A percentile compares a stretch with the other conserved stretches of the same genome.
phyloP scores from a whole-genome alignment of 2,797 vertebrate species.

The Phrynocephalus vlangalii region DNA sequence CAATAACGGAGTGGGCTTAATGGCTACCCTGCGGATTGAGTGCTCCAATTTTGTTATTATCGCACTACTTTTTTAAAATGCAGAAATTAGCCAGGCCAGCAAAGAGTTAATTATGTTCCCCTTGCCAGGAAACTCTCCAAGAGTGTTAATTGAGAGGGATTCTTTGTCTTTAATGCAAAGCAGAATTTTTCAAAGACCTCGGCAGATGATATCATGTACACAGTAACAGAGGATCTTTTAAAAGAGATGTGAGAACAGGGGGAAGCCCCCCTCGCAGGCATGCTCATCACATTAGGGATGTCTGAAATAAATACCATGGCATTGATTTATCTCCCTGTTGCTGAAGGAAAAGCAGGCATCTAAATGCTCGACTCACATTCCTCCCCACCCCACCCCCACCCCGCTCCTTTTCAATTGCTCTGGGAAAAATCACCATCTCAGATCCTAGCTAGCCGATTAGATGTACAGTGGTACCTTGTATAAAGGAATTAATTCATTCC shows the following conservation, averaged over 20 bases:
- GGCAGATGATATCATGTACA: conserved; percentile 70
- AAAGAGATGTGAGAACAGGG: not conserved
- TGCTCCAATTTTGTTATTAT: conserved; percentile 78
- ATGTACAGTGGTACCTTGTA: too few species aligned
- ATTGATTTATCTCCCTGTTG: not conserved
- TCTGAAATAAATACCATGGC: conserved; percentile 28
- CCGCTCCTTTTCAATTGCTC: not conserved
- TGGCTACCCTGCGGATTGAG: conserved; percentile 79
- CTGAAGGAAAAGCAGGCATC: not conserved
- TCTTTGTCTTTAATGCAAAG: conserved; percentile 79
- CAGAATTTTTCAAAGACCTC: conserved; percentile 66
- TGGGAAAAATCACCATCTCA: not conserved
- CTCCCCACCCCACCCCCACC: not conserved
- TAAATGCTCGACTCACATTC: conserved; percentile 6
- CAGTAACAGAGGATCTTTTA: conserved; percentile 51
- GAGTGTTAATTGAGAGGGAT: conserved; percentile 73
- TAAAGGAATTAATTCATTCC: too few species aligned
- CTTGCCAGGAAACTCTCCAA: conserved; percentile 76
- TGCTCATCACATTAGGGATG: not conserved
- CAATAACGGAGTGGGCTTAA: conserved; percentile 80
- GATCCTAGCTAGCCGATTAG: not conserved
- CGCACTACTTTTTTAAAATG: conserved; percentile 78
- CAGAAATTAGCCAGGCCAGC: conserved; percentile 76
- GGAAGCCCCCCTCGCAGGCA: conserved; percentile 49
- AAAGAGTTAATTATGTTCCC: conserved; percentile 81